Evolutionary conservation across 1,140 invertebrate species (phyloP).

Genomic region (Lamellibrachia luymesi): DNA sequence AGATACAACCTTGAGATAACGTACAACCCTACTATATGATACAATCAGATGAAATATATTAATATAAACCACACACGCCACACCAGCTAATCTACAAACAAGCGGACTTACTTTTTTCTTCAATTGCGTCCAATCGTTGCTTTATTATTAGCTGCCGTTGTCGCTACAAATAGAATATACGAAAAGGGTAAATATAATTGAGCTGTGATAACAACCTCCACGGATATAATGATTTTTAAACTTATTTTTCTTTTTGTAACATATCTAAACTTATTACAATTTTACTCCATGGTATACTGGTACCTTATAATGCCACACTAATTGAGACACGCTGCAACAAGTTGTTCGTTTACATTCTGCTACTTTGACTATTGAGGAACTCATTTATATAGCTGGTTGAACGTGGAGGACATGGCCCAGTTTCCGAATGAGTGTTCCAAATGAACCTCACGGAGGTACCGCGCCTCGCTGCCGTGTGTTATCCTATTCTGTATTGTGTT

Average conservation of each 20-base stretch:
- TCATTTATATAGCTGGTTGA: too few species aligned
- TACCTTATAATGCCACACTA: too few species aligned
- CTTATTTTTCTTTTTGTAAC: not conserved
- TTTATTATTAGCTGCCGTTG: constrained; percentile 42
- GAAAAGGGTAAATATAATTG: not conserved
- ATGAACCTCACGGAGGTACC: too few species aligned
- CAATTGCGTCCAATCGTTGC: constrained; percentile 48
- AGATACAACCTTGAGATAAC: not conserved
- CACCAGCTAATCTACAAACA: not conserved
- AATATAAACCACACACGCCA: not conserved
- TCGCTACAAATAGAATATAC: constrained; percentile 31
- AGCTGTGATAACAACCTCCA: not conserved
- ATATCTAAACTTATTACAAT: not conserved
- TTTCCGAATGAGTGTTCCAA: too few species aligned
- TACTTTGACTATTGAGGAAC: too few species aligned
- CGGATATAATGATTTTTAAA: not conserved
- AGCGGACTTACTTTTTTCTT: constrained; percentile 47
- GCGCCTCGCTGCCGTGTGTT: too few species aligned
- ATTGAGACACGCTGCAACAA: too few species aligned
- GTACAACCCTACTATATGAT: not conserved
- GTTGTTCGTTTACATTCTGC: too few species aligned
- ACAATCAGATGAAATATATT: not conserved
- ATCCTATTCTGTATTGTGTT: too few species aligned
- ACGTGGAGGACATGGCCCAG: too few species aligned
- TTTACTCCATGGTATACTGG: too few species aligned